Conservation (phyloP, 2,888 invertebrate genomes). For the Polia nebulosa region DNA sequence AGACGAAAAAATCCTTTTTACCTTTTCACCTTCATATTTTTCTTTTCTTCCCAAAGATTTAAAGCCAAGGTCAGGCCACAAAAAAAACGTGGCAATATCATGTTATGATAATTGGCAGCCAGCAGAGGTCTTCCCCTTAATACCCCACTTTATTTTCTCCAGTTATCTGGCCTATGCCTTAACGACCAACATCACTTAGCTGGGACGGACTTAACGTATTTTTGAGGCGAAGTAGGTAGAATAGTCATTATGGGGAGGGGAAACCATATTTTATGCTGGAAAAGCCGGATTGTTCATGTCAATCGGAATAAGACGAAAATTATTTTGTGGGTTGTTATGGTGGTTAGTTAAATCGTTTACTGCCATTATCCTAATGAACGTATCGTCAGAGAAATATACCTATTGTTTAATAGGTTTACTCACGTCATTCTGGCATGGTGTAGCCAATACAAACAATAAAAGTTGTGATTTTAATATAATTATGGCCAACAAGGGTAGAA, state of each 20-base stretch:
- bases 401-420: too few species aligned
- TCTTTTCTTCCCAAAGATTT: slow-evolving; percentile 8
- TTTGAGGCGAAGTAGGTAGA: slow-evolving; percentile 44
- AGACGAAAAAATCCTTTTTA: not conserved
- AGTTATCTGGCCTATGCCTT: slow-evolving; percentile 61
- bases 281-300: slow-evolving; percentile 23
- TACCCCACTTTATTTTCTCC: slow-evolving; percentile 52
- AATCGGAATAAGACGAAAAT: slow-evolving; percentile 15
- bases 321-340: not conserved
- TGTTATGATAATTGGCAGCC: slow-evolving; percentile 59
- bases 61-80: slow-evolving; percentile 5
- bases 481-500: too few species aligned
- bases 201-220: slow-evolving; percentile 53
- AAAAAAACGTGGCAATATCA: slow-evolving; percentile 25
- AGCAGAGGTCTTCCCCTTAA: slow-evolving; percentile 35
- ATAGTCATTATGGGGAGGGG: slow-evolving; percentile 47
- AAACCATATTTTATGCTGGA: slow-evolving; percentile 42
- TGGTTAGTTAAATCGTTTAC: not conserved
- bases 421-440: too few species aligned
- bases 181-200: slow-evolving; percentile 66
- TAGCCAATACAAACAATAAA: too few species aligned
- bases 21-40: not conserved
- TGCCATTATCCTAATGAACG: too few species aligned
- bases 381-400: too few species aligned
- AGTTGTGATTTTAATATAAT: too few species aligned